Evolutionary conservation across 2,888 invertebrate genomes (phyloP), one percentile per base, ranked within the genome.

Genomic region (Acrobeloides nanus): DNA sequence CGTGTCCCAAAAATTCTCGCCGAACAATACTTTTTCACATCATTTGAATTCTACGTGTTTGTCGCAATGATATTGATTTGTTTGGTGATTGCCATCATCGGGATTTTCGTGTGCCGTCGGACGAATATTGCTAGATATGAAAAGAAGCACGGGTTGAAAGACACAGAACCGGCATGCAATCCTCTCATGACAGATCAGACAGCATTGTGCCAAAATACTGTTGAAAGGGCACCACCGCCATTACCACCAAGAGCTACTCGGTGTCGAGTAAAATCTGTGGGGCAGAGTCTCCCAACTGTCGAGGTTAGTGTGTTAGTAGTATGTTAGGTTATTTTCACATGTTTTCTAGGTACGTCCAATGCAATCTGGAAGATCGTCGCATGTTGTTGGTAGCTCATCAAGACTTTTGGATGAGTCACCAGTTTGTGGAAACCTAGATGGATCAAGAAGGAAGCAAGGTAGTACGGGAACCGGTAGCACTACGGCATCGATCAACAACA

Each of bases 281-380:
- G n/a, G n/a, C 47, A 27, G 32, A 35, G 32, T 8, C 43, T 54
- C 8, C 54, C 54, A 10, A 54, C 54, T n/a, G 56, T 57, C 10
- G 53, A 53, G 32, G 53, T 53, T n/a, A 20, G 41, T 4, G 7
- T 25, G 3, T 42, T 52, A 37, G n/a, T 20, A 8, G 12, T 43
- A 45, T 17, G n/a, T 10, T 6, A 21, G 7, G 7, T 18, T 17
- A 12, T 12, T 8, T 18, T 2, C 10, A 29, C 21, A 24, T 3
- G 29, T 10, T 10, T 20, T 46, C 26, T 12, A 32, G 48, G 50
- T 51, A 7, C 26, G 32, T n/a, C 46, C 46, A 17, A 46, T 46
- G 46, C 46, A 32, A 41, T 41, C 33, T 10, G 18, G 26, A 18
- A 41, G 33, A 23, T n/a, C n/a, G n/a, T n/a, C n/a, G n/a, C n/a